These are phyloP conservation scores for Synergus umbraculus DNA, from an alignment of 2,888 invertebrate genomes.

Conservation along the genomic window DNA sequence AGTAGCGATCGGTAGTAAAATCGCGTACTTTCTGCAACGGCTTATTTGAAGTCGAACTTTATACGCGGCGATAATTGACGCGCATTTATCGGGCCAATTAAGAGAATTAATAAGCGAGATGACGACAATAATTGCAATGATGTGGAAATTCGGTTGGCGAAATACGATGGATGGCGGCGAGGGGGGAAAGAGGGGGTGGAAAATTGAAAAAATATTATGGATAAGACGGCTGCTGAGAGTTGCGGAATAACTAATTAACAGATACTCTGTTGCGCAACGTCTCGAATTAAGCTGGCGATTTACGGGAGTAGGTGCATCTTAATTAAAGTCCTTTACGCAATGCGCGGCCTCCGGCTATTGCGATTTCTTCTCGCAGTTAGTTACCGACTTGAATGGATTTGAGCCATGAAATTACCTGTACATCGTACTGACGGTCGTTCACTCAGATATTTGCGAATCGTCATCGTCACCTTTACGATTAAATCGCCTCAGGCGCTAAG, in stretches of 20 bases:
- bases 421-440: constrained; percentile 34
- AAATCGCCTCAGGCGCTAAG: constrained; percentile 51
- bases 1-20: constrained; percentile 25
- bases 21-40: constrained; percentile 26
- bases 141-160: constrained; percentile 28
- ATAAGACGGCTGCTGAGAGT: constrained; percentile 43
- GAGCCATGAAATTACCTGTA: constrained; percentile 51
- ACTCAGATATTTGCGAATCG: constrained; percentile 54
- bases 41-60: constrained; percentile 35
- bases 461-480: constrained; percentile 52
- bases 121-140: constrained; percentile 24
- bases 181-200: constrained; percentile 11
- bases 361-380: constrained; percentile 42
- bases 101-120: constrained; percentile 36
- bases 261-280: constrained; percentile 52
- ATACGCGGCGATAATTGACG: constrained; percentile 29
- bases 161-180: neutral
- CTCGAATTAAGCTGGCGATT: constrained; percentile 54
- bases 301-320: constrained; percentile 57
- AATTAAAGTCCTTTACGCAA: constrained; percentile 57
- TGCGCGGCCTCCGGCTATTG: constrained; percentile 44
- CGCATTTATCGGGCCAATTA: constrained; percentile 32
- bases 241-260: constrained; percentile 54
- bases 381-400: constrained; percentile 41
- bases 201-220: constrained; percentile 30